These are phyloP conservation scores for Marasmarcha lunaedactyla DNA, from an alignment of 2,888 invertebrate species.

Conservation along the genomic window DNA sequence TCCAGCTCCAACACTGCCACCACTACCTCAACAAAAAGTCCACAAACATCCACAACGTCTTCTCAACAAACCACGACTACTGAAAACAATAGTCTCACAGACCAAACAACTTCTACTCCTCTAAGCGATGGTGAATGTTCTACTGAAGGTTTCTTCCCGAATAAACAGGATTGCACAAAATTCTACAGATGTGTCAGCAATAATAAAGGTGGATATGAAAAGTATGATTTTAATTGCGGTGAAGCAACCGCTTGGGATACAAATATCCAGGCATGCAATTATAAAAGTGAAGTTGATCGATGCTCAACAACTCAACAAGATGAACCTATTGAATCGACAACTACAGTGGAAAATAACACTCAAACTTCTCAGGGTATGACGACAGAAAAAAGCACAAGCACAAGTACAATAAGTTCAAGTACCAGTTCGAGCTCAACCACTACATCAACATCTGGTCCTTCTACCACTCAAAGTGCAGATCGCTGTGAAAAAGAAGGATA, in stretches of 20 bases:
- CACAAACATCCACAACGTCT: constrained; percentile 2
- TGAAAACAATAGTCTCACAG: neutral
- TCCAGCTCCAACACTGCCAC: neutral
- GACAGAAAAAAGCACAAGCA: neutral
- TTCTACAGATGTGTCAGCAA: constrained; percentile 60
- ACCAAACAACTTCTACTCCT: neutral
- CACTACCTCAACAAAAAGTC: constrained; percentile 14
- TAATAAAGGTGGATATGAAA: constrained; percentile 49
- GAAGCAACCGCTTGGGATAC: constrained; percentile 72
- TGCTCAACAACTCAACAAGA: neutral
- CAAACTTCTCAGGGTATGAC: neutral
- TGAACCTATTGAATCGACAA: neutral
- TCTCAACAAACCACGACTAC: neutral
- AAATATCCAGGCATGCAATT: constrained; percentile 62
- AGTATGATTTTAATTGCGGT: constrained; percentile 68
- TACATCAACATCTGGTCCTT: constrained; percentile 16
- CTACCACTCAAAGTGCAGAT: constrained; percentile 22
- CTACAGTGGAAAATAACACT: neutral
- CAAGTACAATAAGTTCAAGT: neutral
- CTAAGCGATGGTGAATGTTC: constrained; percentile 25
- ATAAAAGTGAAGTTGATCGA: constrained; percentile 48
- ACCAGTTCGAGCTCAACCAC: constrained; percentile 14
- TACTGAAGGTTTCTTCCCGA: constrained; percentile 56
- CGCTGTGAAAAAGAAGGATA: constrained; percentile 71
- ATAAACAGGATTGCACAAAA: constrained; percentile 53